These are phyloP conservation scores for Thamnophis sirtalis DNA, from an alignment of 2,113 vertebrate genomes.

Conservation along the genomic window DNA sequence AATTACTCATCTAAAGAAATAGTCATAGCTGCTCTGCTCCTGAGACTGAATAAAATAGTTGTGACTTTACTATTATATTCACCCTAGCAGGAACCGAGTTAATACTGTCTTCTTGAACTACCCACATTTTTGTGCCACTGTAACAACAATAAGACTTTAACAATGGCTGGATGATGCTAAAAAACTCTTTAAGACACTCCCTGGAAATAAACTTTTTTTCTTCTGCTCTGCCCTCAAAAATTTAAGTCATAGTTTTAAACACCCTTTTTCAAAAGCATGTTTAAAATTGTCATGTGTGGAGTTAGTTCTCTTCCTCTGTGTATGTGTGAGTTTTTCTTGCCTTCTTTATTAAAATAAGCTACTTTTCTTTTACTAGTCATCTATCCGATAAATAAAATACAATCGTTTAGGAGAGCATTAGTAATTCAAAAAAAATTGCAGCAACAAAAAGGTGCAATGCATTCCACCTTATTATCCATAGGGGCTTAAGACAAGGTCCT, in stretches of 20 bases:
- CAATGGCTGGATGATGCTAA: not conserved
- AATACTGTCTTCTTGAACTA: not conserved
- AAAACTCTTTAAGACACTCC: not conserved
- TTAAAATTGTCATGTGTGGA: not conserved
- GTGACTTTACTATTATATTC: not conserved
- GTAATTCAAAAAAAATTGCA: not conserved
- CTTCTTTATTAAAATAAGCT: not conserved
- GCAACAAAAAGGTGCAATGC: not conserved
- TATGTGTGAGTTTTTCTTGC: not conserved
- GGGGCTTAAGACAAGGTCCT: not conserved
- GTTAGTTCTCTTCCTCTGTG: not conserved
- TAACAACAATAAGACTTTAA: not conserved
- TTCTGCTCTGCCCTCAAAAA: not conserved
- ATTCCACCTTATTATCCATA: not conserved
- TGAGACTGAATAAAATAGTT: not conserved
- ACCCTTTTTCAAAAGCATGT: not conserved
- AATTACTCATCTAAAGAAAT: not conserved
- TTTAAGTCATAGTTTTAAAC: not conserved
- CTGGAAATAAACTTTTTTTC: not conserved
- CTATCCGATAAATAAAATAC: not conserved
- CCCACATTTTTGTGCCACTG: not conserved
- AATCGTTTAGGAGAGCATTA: not conserved
- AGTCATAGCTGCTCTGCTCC: not conserved
- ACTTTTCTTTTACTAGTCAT: not conserved
- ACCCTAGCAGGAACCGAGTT: not conserved